These are phyloP conservation scores for Sarotherodon lohbergeri DNA, from an alignment of 2,113 vertebrate species.

Conservation along the genomic window DNA sequence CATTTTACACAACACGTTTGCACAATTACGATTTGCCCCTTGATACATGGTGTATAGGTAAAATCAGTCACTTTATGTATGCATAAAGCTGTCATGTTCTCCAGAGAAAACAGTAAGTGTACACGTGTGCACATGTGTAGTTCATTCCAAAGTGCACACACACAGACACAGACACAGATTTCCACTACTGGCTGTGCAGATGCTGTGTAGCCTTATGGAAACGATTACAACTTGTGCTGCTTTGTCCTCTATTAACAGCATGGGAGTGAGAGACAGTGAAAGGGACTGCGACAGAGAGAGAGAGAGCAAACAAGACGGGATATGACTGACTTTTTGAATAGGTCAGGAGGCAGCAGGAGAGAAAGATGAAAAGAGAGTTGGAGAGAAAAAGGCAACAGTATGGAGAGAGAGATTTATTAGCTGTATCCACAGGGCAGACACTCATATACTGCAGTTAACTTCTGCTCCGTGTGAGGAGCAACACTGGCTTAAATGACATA, in stretches of 20 bases:
- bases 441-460: slow-evolving; percentile 46
- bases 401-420: slow-evolving; percentile 59
- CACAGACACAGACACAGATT: slow-evolving; percentile 37
- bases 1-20: neutral
- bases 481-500: slow-evolving; percentile 34
- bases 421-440: slow-evolving; percentile 55
- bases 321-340: slow-evolving; percentile 28
- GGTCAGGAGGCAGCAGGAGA: slow-evolving; percentile 43
- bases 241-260: slow-evolving; percentile 59
- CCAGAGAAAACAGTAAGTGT: neutral
- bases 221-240: slow-evolving; percentile 59
- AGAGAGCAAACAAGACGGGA: slow-evolving; percentile 9
- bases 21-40: neutral
- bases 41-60: neutral
- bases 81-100: neutral
- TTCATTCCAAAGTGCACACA: neutral
- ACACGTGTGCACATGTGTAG: neutral
- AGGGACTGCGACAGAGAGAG: slow-evolving; percentile 20
- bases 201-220: slow-evolving; percentile 61
- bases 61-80: neutral
- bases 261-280: slow-evolving; percentile 40
- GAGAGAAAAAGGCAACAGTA: neutral
- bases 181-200: slow-evolving; percentile 33
- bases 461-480: slow-evolving; percentile 25
- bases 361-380: slow-evolving; percentile 18